phyloP scores from a whole-genome alignment of 2,113 vertebrate genomes.

The Odontophorus gujanensis region DNA sequence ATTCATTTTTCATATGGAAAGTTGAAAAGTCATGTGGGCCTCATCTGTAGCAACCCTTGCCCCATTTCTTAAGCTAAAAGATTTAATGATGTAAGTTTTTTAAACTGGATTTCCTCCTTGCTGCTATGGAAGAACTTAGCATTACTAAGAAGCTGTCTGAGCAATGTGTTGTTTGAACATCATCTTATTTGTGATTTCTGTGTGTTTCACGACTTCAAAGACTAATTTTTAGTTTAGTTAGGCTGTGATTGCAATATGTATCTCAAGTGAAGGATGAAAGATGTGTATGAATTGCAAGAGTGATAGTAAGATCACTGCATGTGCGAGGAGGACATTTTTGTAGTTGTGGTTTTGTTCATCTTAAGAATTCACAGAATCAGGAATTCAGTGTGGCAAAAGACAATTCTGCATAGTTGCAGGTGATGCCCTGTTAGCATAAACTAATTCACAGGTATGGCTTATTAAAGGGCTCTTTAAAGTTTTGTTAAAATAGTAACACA shows the following conservation, averaged over 20 bases:
- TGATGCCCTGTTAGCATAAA: background rate
- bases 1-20: background rate
- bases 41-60: background rate
- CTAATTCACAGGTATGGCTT: background rate
- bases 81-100: conserved; percentile 15
- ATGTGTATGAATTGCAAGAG: background rate
- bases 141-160: background rate
- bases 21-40: background rate
- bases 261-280: conserved; percentile 31
- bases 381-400: background rate
- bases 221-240: background rate
- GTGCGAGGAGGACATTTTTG: background rate
- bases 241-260: background rate
- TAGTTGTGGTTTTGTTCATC: background rate
- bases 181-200: background rate
- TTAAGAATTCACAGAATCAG: background rate
- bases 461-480: background rate
- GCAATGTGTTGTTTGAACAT: background rate
- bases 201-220: background rate
- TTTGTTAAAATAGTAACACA: background rate
- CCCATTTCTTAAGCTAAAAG: background rate
- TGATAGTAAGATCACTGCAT: background rate
- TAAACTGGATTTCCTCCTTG: background rate
- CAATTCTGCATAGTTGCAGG: background rate
- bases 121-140: background rate